phyloP scores from a whole-genome alignment of 2,888 invertebrate species.

The Entomobrya multifasciata region DNA sequence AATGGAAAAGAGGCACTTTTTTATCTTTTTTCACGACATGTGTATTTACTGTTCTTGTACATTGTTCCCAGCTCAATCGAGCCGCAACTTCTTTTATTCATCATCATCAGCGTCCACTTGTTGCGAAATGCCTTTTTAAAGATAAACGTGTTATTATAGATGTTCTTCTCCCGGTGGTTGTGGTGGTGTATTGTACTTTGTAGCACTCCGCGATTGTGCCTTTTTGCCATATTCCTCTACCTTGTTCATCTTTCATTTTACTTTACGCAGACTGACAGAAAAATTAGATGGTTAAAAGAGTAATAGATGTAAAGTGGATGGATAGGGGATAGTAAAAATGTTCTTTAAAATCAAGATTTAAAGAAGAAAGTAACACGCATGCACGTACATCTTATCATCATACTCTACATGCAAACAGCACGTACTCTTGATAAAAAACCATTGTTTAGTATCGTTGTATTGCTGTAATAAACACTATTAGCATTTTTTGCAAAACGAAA shows the following conservation, averaged over 20 bases:
- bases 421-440: slow-evolving; percentile 30
- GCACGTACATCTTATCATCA: slow-evolving; percentile 44
- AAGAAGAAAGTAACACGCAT: slow-evolving; percentile 43
- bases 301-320: slow-evolving; percentile 10
- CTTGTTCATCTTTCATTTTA: slow-evolving; percentile 40
- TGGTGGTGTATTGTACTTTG: slow-evolving; percentile 38
- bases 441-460: neutral
- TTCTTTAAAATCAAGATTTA: slow-evolving; percentile 23
- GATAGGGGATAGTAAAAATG: slow-evolving; percentile 10
- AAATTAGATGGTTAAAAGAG: slow-evolving; percentile 36
- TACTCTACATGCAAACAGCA: slow-evolving; percentile 12
- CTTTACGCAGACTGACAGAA: slow-evolving; percentile 34
- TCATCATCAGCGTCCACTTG: neutral
- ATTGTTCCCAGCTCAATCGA: slow-evolving; percentile 54
- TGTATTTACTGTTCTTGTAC: slow-evolving; percentile 52
- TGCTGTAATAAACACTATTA: slow-evolving; percentile 49
- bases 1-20: slow-evolving; percentile 59
- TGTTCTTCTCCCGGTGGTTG: slow-evolving; percentile 40
- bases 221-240: neutral
- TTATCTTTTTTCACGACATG: slow-evolving; percentile 65
- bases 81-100: slow-evolving; percentile 54
- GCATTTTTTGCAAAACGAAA: slow-evolving; percentile 44
- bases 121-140: slow-evolving; percentile 37
- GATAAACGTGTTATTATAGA: slow-evolving; percentile 59
- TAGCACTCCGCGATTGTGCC: neutral